These are phyloP conservation scores for Oryctes rhinoceros DNA, from an alignment of 1,140 invertebrate genomes.

Conservation along the genomic window DNA sequence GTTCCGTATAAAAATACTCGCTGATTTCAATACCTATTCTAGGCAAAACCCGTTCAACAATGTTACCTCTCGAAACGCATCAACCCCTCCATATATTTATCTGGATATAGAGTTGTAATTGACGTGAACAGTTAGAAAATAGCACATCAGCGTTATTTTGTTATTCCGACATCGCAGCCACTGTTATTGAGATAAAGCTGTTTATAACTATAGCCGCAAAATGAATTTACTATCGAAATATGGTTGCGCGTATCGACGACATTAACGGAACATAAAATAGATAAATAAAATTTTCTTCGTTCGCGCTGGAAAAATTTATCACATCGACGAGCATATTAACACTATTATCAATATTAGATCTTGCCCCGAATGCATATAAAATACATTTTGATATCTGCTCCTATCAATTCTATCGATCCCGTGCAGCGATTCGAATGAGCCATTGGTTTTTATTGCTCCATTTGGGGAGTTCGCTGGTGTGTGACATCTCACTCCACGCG, in stretches of 20 bases:
- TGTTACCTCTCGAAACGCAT: too few relatives aligned
- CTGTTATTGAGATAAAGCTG: constrained; percentile 14
- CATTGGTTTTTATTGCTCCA: constrained; percentile 50
- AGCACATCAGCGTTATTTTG: neutral
- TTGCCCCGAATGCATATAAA: constrained; percentile 45
- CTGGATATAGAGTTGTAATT: too few relatives aligned
- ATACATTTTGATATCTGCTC: constrained; percentile 45
- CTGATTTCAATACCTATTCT: too few relatives aligned
- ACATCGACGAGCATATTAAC: constrained; percentile 39
- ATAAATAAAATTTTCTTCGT: constrained; percentile 29
- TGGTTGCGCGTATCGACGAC: neutral
- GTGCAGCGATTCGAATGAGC: constrained; percentile 49
- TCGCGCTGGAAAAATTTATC: constrained; percentile 17
- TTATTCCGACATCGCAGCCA: neutral
- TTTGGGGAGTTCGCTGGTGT: constrained; percentile 41
- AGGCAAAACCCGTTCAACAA: too few relatives aligned
- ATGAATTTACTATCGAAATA: constrained; percentile 31
- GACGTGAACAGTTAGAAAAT: too few relatives aligned
- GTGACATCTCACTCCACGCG: constrained; percentile 49
- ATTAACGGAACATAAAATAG: constrained; percentile 25
- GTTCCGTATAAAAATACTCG: too few relatives aligned
- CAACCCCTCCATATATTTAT: too few relatives aligned
- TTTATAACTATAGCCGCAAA: neutral
- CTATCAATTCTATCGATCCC: constrained; percentile 51
- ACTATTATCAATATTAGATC: constrained; percentile 46